Evolutionary conservation across 2,113 vertebrate genomes (phyloP).

Genomic region (Otocyon megalotis): DNA sequence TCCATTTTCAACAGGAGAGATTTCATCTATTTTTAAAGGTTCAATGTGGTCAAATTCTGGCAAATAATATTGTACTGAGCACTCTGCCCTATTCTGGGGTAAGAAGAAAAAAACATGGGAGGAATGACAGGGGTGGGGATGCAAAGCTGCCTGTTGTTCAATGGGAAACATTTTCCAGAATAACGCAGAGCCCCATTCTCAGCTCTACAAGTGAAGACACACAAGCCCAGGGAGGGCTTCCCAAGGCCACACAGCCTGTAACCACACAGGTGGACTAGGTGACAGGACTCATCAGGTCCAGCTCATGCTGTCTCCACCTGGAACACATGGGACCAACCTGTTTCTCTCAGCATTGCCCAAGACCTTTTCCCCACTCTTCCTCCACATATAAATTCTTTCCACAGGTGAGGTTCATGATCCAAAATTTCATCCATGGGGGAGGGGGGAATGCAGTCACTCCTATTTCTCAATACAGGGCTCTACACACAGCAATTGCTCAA

Average conservation of each 20-base stretch:
- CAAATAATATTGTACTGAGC: neutral
- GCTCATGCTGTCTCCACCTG: neutral
- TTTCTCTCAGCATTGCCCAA: neutral
- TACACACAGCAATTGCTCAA: too few relatives aligned
- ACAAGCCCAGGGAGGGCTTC: neutral
- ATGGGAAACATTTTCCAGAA: neutral
- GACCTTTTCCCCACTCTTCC: neutral
- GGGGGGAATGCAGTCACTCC: too few relatives aligned
- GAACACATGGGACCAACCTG: neutral
- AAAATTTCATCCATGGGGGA: neutral
- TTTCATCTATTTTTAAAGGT: neutral
- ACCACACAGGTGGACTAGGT: rapidly evolving
- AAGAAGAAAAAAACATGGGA: neutral
- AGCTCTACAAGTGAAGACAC: neutral
- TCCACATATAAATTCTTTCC: neutral
- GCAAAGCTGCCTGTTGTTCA: neutral
- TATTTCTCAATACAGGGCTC: too few relatives aligned
- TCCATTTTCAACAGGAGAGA: neutral
- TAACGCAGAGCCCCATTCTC: neutral
- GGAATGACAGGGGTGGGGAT: neutral
- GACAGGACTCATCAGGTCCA: neutral
- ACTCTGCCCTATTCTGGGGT: neutral
- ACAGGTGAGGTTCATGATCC: neutral
- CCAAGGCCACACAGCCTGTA: neutral
- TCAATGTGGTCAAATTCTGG: neutral